Base-by-base conservation (phyloP, 2,797 vertebrate species). In the Enteromius afrohamiltoni region DNA sequence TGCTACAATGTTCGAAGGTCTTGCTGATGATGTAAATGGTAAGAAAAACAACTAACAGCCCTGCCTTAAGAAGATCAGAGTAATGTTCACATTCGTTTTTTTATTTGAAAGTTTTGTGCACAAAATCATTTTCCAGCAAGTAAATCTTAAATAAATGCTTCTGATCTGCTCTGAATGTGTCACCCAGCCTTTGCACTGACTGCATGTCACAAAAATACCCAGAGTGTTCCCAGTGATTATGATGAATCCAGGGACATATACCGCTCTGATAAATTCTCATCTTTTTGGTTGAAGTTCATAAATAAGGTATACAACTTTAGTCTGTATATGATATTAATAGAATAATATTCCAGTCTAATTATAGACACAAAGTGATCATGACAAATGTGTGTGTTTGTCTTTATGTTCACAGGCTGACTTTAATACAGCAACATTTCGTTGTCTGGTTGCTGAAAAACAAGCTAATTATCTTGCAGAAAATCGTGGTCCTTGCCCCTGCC, bases 211-310 rank as follows among this genome's bases (percentile, higher is more conserved):
- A 3, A 6, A 31, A 0, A 6, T 51, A 11, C 1, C 17, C 16
- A 73, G 47, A 31, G 0, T 26, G 0, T 0, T 26, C 3, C 23
- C 16, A 3, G 1, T 31, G 9, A 19, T 51, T 31, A 6, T 9
- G 0, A 73, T 3, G 0, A 6, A 0, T 0, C 0, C 7, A 6
- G 4, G 4, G 2, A 10, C 0, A 5, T 73, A 26, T 51, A 0
- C 45, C 26, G 11, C 70, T 73, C 70, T 11, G 70, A 73, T 73
- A 11, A 21, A 51, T 73, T 73, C 26, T 31, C 45, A 73, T 19
- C 4, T 51, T 1, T 0, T 11, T 73, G 70, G 23, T 19, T 73
- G 26, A 49, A 6, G 0, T 6, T 6, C 26, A 5, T 31, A 6
- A 0, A 11, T 3, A 0, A 0, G 2, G 70, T 73, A 51, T 19